A percentile compares a stretch with the other conserved stretches of the same genome.
These are phyloP conservation scores for Natator depressus DNA, from an alignment of 2,113 vertebrate genomes.

Conservation along the genomic window DNA sequence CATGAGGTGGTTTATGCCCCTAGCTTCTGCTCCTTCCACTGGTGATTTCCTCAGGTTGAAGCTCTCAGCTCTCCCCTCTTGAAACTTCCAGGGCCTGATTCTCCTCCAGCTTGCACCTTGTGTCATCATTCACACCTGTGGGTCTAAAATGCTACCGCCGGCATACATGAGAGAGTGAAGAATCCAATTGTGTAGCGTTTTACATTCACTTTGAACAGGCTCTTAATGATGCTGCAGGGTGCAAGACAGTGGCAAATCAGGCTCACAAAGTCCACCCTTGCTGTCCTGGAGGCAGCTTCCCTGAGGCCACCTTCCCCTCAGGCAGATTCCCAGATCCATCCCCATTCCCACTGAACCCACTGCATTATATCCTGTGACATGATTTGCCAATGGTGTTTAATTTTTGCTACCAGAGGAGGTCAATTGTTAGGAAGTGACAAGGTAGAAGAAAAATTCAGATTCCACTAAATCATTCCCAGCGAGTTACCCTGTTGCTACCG, in stretches of 20 bases:
- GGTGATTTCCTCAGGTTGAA: not conserved
- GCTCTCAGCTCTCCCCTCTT: not conserved
- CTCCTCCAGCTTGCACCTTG: not conserved
- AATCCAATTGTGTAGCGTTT: not conserved
- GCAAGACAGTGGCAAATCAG: not conserved
- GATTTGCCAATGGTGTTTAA: not conserved
- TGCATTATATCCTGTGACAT: not conserved
- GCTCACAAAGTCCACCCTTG: accelerated
- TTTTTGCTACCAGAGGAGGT: not conserved
- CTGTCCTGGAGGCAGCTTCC: not conserved
- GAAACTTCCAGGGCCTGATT: not conserved
- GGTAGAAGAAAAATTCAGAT: not conserved
- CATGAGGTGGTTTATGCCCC: not conserved
- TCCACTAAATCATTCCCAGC: not conserved
- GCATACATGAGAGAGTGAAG: accelerated
- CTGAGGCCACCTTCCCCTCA: not conserved
- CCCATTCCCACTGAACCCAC: not conserved
- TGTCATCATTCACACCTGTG: not conserved
- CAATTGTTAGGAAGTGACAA: not conserved
- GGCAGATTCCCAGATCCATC: not conserved
- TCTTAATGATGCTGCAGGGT: accelerated
- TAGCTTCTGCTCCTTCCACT: not conserved
- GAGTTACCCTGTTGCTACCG: conserved; percentile 37
- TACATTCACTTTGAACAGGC: not conserved
- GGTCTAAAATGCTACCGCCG: not conserved